These are phyloP conservation scores for Dreissena polymorpha DNA, from an alignment of 1,140 invertebrate species.

Conservation along the genomic window DNA sequence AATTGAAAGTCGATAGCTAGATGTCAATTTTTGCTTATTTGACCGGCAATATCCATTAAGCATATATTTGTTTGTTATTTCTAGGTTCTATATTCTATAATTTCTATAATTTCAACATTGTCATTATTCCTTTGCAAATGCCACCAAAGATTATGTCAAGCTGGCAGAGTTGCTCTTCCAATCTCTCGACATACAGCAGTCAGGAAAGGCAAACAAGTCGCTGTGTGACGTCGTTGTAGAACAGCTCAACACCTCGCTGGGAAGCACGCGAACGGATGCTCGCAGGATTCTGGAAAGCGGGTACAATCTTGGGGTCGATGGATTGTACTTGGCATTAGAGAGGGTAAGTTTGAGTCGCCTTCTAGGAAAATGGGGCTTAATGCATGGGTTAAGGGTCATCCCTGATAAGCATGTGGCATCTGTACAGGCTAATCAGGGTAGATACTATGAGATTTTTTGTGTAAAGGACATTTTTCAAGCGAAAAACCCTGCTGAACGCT, in stretches of 20 bases:
- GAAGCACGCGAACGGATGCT: slow-evolving; percentile 60
- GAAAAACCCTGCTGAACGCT: no score
- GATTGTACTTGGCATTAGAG: slow-evolving; percentile 60
- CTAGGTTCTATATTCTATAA: no score
- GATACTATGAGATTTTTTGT: no score
- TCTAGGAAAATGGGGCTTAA: no score
- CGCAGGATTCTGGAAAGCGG: slow-evolving; percentile 64
- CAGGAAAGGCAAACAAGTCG: slow-evolving; percentile 67
- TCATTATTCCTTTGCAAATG: background rate
- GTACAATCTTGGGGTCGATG: slow-evolving; percentile 62
- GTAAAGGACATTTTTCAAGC: no score
- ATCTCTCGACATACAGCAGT: slow-evolving; percentile 65
- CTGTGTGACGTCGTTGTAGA: slow-evolving; percentile 70
- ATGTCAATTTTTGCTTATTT: no score
- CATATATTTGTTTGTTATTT: no score
- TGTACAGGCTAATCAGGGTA: no score
- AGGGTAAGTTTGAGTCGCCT: slow-evolving; percentile 54
- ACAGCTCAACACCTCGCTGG: slow-evolving; percentile 66
- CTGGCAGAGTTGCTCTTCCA: slow-evolving; percentile 64
- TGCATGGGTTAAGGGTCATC: no score
- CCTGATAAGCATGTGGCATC: no score
- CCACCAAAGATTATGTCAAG: slow-evolving; percentile 63
- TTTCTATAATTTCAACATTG: background rate
- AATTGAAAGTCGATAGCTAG: no score
- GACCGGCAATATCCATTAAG: no score